These are phyloP conservation scores for Erpobdella octoculata DNA, from an alignment of 2,888 invertebrate species.

Conservation along the genomic window DNA sequence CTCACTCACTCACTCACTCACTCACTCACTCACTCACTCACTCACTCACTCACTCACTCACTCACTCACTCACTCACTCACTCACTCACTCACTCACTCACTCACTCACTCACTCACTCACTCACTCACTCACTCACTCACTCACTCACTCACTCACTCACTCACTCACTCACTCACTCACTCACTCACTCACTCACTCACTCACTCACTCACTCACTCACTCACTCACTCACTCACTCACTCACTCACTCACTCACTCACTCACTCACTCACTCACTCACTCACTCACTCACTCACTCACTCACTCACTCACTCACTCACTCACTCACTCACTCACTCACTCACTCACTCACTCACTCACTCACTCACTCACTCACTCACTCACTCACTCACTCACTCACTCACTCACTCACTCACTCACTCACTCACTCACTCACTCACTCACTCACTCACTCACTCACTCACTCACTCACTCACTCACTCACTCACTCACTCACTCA, in stretches of 20 bases:
- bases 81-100: conserved; percentile 21
- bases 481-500: too few species aligned
- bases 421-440: too few species aligned
- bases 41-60: neutral
- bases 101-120: conserved; percentile 15
- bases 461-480: too few species aligned
- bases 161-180: conserved; percentile 22
- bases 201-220: neutral
- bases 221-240: neutral
- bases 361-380: too few species aligned
- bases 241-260: conserved; percentile 19
- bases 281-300: conserved; percentile 34
- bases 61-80: neutral
- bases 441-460: too few species aligned
- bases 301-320: too few species aligned
- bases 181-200: conserved; percentile 17
- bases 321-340: too few species aligned
- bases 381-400: too few species aligned
- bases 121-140: conserved; percentile 19
- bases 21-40: neutral
- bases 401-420: too few species aligned
- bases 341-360: too few species aligned
- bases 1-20: conserved; percentile 6
- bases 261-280: conserved; percentile 26
- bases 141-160: conserved; percentile 16